Evolutionary conservation across 1,140 invertebrate genomes (phyloP).

Genomic region (Ostrea denselamellosa): DNA sequence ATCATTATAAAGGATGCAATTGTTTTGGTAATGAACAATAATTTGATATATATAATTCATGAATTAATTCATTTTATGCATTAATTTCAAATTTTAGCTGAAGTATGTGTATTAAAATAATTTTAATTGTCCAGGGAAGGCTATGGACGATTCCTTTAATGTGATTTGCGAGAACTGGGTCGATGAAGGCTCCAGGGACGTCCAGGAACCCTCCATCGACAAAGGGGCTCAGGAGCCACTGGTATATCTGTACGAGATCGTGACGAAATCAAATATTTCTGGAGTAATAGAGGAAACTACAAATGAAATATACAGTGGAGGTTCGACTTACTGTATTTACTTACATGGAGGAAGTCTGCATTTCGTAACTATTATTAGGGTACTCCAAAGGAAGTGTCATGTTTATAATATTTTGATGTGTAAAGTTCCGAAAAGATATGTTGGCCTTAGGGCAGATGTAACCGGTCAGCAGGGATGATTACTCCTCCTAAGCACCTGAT

Average conservation of each 20-base stretch:
- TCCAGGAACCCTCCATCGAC: background rate
- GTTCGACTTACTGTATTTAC: background rate
- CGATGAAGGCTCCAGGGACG: background rate
- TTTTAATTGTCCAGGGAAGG: background rate
- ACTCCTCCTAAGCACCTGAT: too few relatives aligned
- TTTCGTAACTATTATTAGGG: too few relatives aligned
- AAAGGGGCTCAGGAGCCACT: background rate
- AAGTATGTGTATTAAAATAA: background rate
- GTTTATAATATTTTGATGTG: too few relatives aligned
- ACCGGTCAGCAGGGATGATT: too few relatives aligned
- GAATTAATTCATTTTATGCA: background rate
- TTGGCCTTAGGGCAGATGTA: too few relatives aligned
- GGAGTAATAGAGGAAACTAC: background rate
- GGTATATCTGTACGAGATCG: background rate
- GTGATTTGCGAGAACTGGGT: slow-evolving; percentile 10
- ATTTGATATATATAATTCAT: too few relatives aligned
- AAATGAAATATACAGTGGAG: slow-evolving; percentile 1
- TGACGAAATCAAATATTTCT: background rate
- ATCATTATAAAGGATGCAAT: too few relatives aligned
- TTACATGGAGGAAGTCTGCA: too few relatives aligned
- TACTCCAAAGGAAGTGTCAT: too few relatives aligned
- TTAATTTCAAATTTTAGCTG: background rate
- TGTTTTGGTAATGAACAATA: too few relatives aligned
- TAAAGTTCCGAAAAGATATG: too few relatives aligned
- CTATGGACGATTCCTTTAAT: background rate